phyloP scores from a whole-genome alignment of 2,113 vertebrate species.

The Crotalus horridus region DNA sequence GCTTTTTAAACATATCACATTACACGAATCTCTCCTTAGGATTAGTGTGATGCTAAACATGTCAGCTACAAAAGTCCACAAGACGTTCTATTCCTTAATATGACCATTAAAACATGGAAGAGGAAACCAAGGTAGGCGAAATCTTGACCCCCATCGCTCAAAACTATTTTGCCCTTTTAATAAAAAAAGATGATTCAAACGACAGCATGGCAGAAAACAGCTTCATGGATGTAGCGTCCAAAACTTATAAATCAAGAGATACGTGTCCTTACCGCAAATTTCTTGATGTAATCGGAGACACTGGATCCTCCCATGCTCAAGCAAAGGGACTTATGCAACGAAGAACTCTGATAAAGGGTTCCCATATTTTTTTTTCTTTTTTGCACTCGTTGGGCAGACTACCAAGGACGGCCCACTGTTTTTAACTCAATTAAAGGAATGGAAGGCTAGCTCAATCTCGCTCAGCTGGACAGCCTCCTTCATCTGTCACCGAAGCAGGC shows the following conservation, averaged over 20 bases:
- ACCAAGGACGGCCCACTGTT: slow-evolving; percentile 33
- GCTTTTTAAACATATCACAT: neutral
- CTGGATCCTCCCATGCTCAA: slow-evolving; percentile 73
- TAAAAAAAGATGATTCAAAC: neutral
- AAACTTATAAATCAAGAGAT: neutral
- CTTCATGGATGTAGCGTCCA: neutral
- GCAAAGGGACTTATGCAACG: slow-evolving; percentile 62
- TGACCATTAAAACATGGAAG: neutral
- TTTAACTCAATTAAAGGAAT: slow-evolving; percentile 47
- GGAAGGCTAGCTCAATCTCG: slow-evolving; percentile 43
- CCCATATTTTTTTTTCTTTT: slow-evolving; percentile 64
- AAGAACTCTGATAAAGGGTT: slow-evolving; percentile 65
- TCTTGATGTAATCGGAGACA: slow-evolving; percentile 75
- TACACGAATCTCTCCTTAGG: neutral
- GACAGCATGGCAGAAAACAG: neutral
- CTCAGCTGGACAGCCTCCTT: slow-evolving; percentile 70
- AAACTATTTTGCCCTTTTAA: neutral
- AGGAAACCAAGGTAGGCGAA: neutral
- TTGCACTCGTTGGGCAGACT: slow-evolving; percentile 15
- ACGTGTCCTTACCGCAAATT: slow-evolving; percentile 73
- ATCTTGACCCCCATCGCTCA: neutral
- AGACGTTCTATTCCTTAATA: neutral
- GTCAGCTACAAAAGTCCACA: neutral
- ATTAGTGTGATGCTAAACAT: neutral
- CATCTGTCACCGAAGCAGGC: slow-evolving; percentile 70